These are phyloP conservation scores for Parazoanthus atlanticus DNA, from an alignment of 92 coral and sea anemone species.

Conservation along the genomic window DNA sequence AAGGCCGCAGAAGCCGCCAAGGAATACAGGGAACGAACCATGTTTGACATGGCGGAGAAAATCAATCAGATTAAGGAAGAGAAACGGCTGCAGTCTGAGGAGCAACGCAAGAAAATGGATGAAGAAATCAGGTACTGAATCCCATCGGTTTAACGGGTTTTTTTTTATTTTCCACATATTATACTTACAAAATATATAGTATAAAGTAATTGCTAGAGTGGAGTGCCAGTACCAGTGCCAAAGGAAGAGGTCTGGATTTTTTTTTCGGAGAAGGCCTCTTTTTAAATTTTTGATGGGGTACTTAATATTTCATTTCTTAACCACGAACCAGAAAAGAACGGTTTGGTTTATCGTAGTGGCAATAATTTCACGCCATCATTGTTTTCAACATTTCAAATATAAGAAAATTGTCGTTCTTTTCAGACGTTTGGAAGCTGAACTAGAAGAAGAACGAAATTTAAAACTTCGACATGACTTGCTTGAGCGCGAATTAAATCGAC, in stretches of 20 bases:
- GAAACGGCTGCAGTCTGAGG: constrained; percentile 85
- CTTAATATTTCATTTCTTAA: too few species aligned
- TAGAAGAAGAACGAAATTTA: constrained; percentile 90
- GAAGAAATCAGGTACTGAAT: constrained; percentile 82
- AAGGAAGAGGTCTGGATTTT: neutral
- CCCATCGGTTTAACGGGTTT: too few species aligned
- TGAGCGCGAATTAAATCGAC: too few species aligned
- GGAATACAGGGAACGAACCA: constrained; percentile 92
- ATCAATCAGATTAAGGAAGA: constrained; percentile 86
- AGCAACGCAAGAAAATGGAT: constrained; percentile 80
- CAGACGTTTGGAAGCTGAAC: constrained; percentile 85
- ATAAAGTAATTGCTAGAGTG: too few species aligned
- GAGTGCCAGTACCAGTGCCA: too few species aligned
- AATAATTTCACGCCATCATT: neutral
- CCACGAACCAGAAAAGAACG: neutral
- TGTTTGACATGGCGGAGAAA: constrained; percentile 96
- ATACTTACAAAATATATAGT: too few species aligned
- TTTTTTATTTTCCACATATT: too few species aligned
- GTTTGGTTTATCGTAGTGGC: too few species aligned
- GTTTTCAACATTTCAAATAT: neutral
- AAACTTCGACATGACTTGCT: too few species aligned
- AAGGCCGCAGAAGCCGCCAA: constrained; percentile 92
- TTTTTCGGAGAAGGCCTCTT: neutral
- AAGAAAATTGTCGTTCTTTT: neutral
- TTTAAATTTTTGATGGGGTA: too few species aligned